Evolutionary conservation across 2,797 vertebrate genomes (phyloP), one percentile per base, ranked within the genome.

Genomic region (Aplochiton taeniatus): DNA sequence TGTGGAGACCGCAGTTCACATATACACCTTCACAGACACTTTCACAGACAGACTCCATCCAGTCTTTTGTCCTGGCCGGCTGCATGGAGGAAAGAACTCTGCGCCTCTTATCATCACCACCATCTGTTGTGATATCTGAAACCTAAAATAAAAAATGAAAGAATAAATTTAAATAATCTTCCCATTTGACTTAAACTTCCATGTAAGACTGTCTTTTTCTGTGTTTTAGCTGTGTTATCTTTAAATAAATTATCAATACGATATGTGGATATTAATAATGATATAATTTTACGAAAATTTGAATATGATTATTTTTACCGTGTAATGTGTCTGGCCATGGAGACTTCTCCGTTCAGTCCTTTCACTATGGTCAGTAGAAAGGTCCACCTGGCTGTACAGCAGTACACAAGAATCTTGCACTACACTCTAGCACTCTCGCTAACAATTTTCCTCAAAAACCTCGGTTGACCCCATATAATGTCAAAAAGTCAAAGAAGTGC

Each of bases 21-120:
- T 94, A 46, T 47, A 89, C 79, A 91, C 90, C 14, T 94, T 93
- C 75, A 82, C n/a, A 8, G 88, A 93, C 51, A 81, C 65, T 5
- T 93, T 93, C 60, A 88, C 81, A 17, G 92, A 93, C 66, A 84
- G 75, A 47, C 84, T 93, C 9, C 84, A 89, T 76, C 86, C 93
- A 0, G 90, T 93, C 78, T 91, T 94, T 78, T 85, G 79, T 74
- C 93, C 92, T 0, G 91, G 92, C 20, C 87, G 85, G 12, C 74
- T 88, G 9, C 86, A 92, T 12, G 88, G 88, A 0, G 86, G 86
- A 55, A 92, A 82, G 80, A 94, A 94, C 17, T n/a, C 72, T 17
- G 75, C 81, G 42, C 90, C 92, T 0, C 76, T 94, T 1, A 80
- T 80, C 41, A 83, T 94, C 77, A 83, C 53, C 54, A 89, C 86